Conservation (phyloP, 2,113 vertebrate genomes). For the Eublepharis macularius region DNA sequence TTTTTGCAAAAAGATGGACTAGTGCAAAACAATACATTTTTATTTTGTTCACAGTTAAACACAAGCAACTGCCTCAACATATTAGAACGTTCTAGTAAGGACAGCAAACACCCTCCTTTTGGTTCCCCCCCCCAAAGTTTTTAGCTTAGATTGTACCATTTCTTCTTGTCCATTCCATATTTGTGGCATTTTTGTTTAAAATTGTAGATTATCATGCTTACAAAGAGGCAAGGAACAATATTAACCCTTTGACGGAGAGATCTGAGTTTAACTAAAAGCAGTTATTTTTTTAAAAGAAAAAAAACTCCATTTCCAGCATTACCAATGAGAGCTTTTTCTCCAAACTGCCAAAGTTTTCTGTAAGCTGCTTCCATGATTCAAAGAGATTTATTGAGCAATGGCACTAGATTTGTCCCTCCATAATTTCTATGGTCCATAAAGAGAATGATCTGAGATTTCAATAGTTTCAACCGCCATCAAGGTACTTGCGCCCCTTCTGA, state of each 20-base stretch:
- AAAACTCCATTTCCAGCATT: slow-evolving; percentile 65
- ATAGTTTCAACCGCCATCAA: slow-evolving; percentile 64
- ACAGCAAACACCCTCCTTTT: slow-evolving; percentile 75
- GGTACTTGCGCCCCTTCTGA: slow-evolving; percentile 60
- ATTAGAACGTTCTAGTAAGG: slow-evolving; percentile 84
- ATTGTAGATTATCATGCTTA: slow-evolving; percentile 92
- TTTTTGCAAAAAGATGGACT: slow-evolving; percentile 57
- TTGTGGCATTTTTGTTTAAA: slow-evolving; percentile 75
- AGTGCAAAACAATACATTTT: slow-evolving; percentile 99
- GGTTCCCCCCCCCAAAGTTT: slow-evolving; percentile 66
- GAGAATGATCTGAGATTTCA: slow-evolving; percentile 48
- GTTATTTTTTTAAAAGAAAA: slow-evolving; percentile 47
- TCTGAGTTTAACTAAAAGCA: slow-evolving; percentile 76
- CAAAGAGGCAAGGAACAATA: slow-evolving; percentile 83
- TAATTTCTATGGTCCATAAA: slow-evolving; percentile 69
- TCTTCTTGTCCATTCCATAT: slow-evolving; percentile 76
- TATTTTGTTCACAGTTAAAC: slow-evolving; percentile 99
- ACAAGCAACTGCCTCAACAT: slow-evolving; percentile 94
- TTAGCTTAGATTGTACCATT: slow-evolving; percentile 90
- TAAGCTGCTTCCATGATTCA: slow-evolving; percentile 72
- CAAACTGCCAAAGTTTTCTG: slow-evolving; percentile 62
- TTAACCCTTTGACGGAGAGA: slow-evolving; percentile 71
- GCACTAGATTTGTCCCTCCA: slow-evolving; percentile 67
- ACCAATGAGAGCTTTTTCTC: slow-evolving; percentile 69
- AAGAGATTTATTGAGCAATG: slow-evolving; percentile 61